Conservation (phyloP, 2,113 vertebrate genomes). For the Nasalis larvatus region DNA sequence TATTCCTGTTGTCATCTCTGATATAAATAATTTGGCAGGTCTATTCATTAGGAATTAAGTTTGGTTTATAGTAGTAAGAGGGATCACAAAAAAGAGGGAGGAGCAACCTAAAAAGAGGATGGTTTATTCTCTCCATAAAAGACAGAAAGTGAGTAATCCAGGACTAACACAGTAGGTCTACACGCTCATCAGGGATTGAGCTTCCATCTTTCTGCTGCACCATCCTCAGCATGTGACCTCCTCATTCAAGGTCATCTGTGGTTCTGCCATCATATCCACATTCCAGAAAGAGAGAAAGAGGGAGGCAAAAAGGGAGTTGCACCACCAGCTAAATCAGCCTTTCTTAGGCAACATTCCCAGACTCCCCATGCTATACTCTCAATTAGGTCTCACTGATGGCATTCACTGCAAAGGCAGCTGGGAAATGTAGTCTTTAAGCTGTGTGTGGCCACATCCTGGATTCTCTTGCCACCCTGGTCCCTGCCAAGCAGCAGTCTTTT, state of each 20-base stretch:
- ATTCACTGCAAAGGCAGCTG: background rate
- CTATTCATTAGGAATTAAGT: background rate
- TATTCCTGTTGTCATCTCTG: background rate
- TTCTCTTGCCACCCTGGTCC: background rate
- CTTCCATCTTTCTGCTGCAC: background rate
- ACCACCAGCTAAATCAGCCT: background rate
- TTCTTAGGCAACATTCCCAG: background rate
- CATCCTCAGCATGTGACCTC: rapidly evolving
- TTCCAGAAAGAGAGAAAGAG: background rate
- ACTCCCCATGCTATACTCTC: background rate
- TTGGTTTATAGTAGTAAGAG: background rate
- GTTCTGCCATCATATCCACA: background rate
- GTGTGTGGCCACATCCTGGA: rapidly evolving
- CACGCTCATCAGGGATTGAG: background rate
- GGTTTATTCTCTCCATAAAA: background rate
- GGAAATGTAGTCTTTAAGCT: background rate
- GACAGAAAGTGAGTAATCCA: background rate
- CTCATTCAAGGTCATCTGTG: background rate
- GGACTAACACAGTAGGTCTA: rapidly evolving
- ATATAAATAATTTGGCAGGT: background rate
- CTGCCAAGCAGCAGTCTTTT: background rate
- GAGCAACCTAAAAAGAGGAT: background rate
- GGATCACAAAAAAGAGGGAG: background rate
- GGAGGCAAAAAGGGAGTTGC: background rate
- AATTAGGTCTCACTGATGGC: background rate